These are phyloP conservation scores for Lutraria lutraria DNA, from an alignment of 2,888 invertebrate species.

Conservation along the genomic window DNA sequence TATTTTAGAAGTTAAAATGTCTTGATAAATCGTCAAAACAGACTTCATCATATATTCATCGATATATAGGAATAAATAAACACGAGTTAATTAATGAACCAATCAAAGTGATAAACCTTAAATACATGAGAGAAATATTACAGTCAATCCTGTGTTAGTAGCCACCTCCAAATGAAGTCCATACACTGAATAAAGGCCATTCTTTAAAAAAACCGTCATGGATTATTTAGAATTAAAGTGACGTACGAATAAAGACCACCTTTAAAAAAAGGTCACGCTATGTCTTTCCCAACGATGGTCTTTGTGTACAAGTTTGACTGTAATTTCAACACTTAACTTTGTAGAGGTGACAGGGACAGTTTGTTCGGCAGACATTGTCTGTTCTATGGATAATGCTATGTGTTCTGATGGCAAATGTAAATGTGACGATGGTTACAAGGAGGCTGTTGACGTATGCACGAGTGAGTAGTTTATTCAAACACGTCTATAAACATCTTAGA, in stretches of 20 bases:
- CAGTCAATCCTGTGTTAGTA: too few relatives aligned
- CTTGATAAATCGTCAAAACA: not conserved
- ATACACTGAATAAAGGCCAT: too few relatives aligned
- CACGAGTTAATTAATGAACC: too few relatives aligned
- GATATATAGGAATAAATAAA: not conserved
- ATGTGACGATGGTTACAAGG: not conserved
- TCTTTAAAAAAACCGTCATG: too few relatives aligned
- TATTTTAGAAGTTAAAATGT: not conserved
- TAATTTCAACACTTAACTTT: not conserved
- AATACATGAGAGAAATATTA: too few relatives aligned
- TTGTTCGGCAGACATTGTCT: not conserved
- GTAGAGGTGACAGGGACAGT: not conserved
- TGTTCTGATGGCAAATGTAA: not conserved
- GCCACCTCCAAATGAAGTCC: too few relatives aligned
- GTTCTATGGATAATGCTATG: not conserved
- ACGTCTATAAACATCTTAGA: not conserved
- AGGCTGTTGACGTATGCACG: not conserved
- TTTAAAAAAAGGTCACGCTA: too few relatives aligned
- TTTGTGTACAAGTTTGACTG: not conserved
- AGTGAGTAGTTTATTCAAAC: not conserved
- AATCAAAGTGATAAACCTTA: too few relatives aligned
- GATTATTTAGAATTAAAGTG: too few relatives aligned
- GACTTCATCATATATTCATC: not conserved
- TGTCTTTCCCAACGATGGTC: too few relatives aligned
- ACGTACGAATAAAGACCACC: too few relatives aligned